phyloP scores from a whole-genome alignment of 2,113 vertebrate species.

The Osmerus mordax region DNA sequence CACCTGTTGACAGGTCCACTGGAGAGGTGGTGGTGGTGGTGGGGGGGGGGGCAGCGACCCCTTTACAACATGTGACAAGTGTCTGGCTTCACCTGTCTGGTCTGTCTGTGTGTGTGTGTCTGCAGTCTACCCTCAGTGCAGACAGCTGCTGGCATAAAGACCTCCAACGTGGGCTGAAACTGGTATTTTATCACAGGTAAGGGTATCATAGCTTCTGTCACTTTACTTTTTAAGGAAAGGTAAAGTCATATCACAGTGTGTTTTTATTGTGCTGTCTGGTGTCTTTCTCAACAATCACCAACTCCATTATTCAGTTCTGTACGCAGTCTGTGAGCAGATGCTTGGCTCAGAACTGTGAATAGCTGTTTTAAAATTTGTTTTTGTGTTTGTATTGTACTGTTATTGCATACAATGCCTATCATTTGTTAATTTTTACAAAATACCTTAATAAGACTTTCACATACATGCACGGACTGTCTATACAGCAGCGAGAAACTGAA shows the following conservation, averaged over 20 bases:
- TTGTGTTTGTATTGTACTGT: too few species aligned
- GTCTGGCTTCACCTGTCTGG: constrained; percentile 25
- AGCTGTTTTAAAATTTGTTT: too few species aligned
- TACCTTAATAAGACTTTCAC: not conserved
- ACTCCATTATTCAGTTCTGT: too few species aligned
- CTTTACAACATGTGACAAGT: constrained; percentile 22
- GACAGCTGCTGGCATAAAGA: not conserved
- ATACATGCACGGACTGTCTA: too few species aligned
- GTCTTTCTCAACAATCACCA: too few species aligned
- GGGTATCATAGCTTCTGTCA: not conserved
- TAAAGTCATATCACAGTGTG: too few species aligned
- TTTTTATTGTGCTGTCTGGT: too few species aligned
- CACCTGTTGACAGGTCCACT: constrained; percentile 34
- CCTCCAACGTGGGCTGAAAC: not conserved
- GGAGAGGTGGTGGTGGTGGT: constrained; percentile 15
- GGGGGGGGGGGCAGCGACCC: constrained; percentile 30
- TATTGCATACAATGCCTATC: not conserved
- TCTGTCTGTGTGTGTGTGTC: not conserved
- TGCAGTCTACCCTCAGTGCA: constrained; percentile 14
- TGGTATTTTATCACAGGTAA: not conserved
- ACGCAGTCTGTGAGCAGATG: too few species aligned
- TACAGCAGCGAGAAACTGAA: too few species aligned
- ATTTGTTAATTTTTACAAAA: not conserved
- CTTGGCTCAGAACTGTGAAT: too few species aligned
- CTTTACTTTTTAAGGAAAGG: not conserved